A percentile compares a stretch with the other conserved stretches of the same genome.
These are phyloP conservation scores for Melieria crassipennis DNA, from an alignment of 2,888 invertebrate species.

Conservation along the genomic window DNA sequence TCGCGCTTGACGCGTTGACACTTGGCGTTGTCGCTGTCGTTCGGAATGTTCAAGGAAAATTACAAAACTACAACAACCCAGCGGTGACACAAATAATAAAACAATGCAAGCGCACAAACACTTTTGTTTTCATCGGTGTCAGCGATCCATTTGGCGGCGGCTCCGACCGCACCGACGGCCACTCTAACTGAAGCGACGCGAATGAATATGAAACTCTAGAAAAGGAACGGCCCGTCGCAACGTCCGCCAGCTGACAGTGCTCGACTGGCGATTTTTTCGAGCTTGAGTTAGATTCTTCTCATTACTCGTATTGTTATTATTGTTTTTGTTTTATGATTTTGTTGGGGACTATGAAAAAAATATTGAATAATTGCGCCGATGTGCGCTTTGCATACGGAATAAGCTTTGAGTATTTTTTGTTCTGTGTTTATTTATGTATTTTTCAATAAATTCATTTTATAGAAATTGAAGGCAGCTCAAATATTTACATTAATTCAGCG, in stretches of 20 bases:
- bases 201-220: too few species aligned
- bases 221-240: too few species aligned
- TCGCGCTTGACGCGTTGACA: slow-evolving; percentile 7
- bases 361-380: slow-evolving; percentile 14
- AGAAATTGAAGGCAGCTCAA: not conserved
- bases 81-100: not conserved
- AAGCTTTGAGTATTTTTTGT: not conserved
- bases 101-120: slow-evolving; percentile 13
- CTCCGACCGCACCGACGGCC: not conserved
- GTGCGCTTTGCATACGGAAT: slow-evolving; percentile 24
- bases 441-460: slow-evolving; percentile 5
- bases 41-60: slow-evolving; percentile 11
- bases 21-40: slow-evolving; percentile 10
- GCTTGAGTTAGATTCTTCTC: too few species aligned
- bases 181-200: not conserved
- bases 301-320: too few species aligned
- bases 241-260: too few species aligned
- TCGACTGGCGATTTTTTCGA: too few species aligned
- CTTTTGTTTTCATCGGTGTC: slow-evolving; percentile 25
- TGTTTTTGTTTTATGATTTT: not conserved
- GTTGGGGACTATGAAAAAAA: not conserved
- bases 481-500: too few species aligned
- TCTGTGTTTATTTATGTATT: not conserved
- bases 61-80: too few species aligned
- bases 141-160: slow-evolving; percentile 11